Conservation (phyloP, 2,888 invertebrate genomes). For the Volucella zonaria region DNA sequence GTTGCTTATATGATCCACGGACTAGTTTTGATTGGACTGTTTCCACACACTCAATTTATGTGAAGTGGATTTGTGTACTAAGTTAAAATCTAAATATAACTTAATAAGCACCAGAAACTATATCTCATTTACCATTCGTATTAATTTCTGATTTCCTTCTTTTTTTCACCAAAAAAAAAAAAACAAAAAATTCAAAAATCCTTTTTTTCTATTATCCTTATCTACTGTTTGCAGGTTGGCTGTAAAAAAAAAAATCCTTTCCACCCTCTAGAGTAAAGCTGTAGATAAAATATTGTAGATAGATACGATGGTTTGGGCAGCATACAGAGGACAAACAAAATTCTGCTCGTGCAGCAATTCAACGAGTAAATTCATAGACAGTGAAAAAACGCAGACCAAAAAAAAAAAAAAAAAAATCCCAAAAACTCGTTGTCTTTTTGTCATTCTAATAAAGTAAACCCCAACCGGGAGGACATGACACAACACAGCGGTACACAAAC, state of each 20-base stretch:
- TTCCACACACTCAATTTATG: too few relatives aligned
- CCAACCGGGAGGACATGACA: slow-evolving; percentile 21
- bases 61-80: neutral
- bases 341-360: slow-evolving; percentile 58
- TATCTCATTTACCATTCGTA: neutral
- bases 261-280: neutral
- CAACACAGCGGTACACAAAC: slow-evolving; percentile 34
- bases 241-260: slow-evolving; percentile 48
- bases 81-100: neutral
- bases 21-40: too few relatives aligned
- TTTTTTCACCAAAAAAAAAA: slow-evolving; percentile 1
- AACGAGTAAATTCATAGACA: too few relatives aligned
- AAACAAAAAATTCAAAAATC: slow-evolving; percentile 24
- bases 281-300: neutral
- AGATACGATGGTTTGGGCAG: neutral
- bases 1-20: too few relatives aligned
- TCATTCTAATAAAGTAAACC: slow-evolving; percentile 57
- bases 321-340: slow-evolving; percentile 43
- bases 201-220: slow-evolving; percentile 61
- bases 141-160: slow-evolving; percentile 10
- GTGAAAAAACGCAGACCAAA: neutral
- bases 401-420: neutral
- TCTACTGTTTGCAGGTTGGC: slow-evolving; percentile 63
- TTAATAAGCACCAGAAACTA: slow-evolving; percentile 16
- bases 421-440: slow-evolving; percentile 34